These are phyloP conservation scores for Meloidogyne chitwoodi DNA, from an alignment of 1,140 invertebrate species.

Conservation along the genomic window DNA sequence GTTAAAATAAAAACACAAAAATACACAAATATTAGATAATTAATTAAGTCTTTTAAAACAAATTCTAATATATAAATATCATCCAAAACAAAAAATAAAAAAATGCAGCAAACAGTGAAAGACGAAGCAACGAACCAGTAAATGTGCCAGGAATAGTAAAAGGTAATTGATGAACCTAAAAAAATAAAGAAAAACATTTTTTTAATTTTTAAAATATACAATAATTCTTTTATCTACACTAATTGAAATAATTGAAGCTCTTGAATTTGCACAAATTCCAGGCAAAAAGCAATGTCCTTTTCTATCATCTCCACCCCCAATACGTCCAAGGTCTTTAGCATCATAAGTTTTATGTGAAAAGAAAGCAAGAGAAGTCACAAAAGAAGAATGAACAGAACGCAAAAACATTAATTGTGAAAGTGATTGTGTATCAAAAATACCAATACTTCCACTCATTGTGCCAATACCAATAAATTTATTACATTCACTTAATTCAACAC, in stretches of 20 bases:
- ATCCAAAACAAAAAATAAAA: slow-evolving; percentile 20
- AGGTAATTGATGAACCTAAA: slow-evolving; percentile 18
- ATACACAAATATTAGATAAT: background rate
- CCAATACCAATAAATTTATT: slow-evolving; percentile 25
- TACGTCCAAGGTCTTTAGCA: slow-evolving; percentile 20
- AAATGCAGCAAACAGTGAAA: slow-evolving; percentile 1
- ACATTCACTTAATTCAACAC: slow-evolving; percentile 26
- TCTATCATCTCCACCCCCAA: background rate
- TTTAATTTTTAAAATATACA: background rate
- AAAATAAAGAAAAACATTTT: background rate
- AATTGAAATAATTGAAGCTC: slow-evolving; percentile 18
- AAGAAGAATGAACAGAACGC: slow-evolving; percentile 18
- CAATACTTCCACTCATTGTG: slow-evolving; percentile 35
- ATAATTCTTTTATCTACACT: slow-evolving; percentile 32
- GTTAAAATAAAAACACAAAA: background rate
- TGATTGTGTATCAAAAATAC: slow-evolving; percentile 25
- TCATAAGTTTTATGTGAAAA: slow-evolving; percentile 29
- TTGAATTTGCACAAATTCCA: slow-evolving; percentile 24
- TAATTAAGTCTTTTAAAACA: background rate
- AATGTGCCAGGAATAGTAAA: background rate
- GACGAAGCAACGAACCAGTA: background rate
- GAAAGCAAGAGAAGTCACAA: slow-evolving; percentile 31
- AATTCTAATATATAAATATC: background rate
- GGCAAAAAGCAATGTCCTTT: slow-evolving; percentile 22
- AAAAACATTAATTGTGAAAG: background rate